Conservation (phyloP, 2,113 vertebrate species). For the Embiotoca jacksoni region DNA sequence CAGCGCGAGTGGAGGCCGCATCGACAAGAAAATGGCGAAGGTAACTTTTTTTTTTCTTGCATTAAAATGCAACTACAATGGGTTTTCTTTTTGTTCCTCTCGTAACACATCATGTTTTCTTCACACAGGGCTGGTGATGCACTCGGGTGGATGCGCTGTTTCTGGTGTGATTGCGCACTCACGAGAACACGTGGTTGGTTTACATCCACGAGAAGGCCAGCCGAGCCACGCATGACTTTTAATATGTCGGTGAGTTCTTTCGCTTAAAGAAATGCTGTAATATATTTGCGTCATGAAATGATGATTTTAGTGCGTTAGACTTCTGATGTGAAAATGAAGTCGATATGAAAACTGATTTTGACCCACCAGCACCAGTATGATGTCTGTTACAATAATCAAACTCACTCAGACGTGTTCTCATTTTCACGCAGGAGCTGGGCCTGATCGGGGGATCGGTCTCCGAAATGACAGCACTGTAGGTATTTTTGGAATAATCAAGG, state of each 20-base stretch:
- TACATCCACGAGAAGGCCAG: too few species aligned
- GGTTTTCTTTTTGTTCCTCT: not conserved
- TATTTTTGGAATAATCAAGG: not conserved
- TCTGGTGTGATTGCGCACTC: too few species aligned
- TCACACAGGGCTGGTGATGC: not conserved
- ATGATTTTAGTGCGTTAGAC: constrained; percentile 78
- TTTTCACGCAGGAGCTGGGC: not conserved
- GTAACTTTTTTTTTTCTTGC: too few species aligned
- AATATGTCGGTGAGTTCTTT: constrained; percentile 1
- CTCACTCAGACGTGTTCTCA: fast-evolving
- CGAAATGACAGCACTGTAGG: constrained; percentile 4
- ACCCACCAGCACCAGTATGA: not conserved
- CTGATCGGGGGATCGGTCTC: not conserved
- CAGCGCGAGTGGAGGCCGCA: too few species aligned
- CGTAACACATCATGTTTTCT: not conserved
- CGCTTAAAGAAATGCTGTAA: not conserved
- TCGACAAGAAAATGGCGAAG: too few species aligned
- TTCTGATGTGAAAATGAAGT: constrained; percentile 75
- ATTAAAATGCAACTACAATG: not conserved
- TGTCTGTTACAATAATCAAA: not conserved
- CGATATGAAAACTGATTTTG: constrained; percentile 44
- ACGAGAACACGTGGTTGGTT: too few species aligned
- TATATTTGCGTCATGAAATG: constrained; percentile 19
- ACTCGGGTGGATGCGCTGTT: not conserved
- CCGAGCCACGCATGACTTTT: too few species aligned